phyloP scores from a whole-genome alignment of 2,888 invertebrate genomes.

The Thera britannica region DNA sequence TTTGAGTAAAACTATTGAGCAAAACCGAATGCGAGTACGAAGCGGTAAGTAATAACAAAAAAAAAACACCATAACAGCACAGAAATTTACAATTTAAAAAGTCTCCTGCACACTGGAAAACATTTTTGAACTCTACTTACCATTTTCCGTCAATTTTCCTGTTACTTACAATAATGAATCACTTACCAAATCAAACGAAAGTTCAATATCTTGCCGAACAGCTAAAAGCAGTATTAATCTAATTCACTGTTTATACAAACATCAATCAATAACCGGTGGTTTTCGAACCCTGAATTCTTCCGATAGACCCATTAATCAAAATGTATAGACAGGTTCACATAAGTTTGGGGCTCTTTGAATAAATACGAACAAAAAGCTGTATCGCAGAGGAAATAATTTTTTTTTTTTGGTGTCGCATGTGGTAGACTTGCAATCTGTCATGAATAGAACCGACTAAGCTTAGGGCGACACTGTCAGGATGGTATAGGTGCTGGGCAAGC shows the following conservation, averaged over 20 bases:
- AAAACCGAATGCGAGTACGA: too few relatives aligned
- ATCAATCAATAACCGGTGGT: conserved; percentile 20
- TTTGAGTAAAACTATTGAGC: too few relatives aligned
- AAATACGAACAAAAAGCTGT: not conserved
- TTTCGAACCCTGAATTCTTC: conserved; percentile 10
- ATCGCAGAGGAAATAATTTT: not conserved
- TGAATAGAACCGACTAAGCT: too few relatives aligned
- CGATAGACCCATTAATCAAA: conserved; percentile 26
- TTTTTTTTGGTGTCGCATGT: not conserved
- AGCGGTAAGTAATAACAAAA: too few relatives aligned
- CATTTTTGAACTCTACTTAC: too few relatives aligned
- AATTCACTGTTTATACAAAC: conserved; percentile 6
- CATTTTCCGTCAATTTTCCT: too few relatives aligned
- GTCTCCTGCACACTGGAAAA: too few relatives aligned
- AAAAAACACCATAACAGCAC: too few relatives aligned
- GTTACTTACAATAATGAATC: too few relatives aligned
- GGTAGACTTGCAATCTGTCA: not conserved
- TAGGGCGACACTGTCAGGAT: too few relatives aligned
- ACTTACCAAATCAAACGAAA: conserved; percentile 1
- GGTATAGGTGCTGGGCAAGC: too few relatives aligned
- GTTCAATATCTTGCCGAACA: not conserved
- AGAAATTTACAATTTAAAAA: too few relatives aligned
- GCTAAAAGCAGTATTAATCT: conserved; percentile 3
- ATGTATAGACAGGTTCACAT: conserved; percentile 6
- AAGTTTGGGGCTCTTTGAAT: conserved; percentile 5